Base-by-base conservation (phyloP, 2,888 invertebrate genomes). In the Balanococcus diminutus region DNA sequence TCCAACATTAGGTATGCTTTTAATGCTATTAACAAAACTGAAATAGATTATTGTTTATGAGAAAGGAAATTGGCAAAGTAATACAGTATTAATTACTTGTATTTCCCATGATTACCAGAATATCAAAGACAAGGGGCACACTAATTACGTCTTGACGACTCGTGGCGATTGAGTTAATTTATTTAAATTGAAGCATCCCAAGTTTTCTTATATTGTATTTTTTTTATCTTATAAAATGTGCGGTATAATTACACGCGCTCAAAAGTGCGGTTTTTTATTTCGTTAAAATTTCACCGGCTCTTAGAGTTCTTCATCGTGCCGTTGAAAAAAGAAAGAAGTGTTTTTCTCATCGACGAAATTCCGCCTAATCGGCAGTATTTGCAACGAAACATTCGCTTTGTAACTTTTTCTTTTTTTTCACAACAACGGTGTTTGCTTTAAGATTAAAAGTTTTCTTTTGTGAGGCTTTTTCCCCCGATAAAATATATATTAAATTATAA, bases 401-500 rank as follows among this genome's bases (percentile, higher is more conserved):
- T 67, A 67, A 67, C 61, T 67, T 67, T 75, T 75, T 61, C 36
- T 51, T 28, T 67, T 75, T 75, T 75, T 75, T 75, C 75, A 32
- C 32, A 0, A 16, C 32, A 32, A 19, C 31, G 32, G 16, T 75
- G 32, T 75, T 75, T 32, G 75, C 75, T 75, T 75, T n/a, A 75
- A 75, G 32, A 75, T 75, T 32, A 75, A 75, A 75, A 75, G 75
- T 75, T 75, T 75, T 32, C 75, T 67, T 75, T 75, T 31, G 32
- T 75, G 25, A 32, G 32, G 5, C n/a, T 32, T 75, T 75, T 75
- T 75, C n/a, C 67, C 11, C n/a, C 19, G 75, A 75, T 32, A 32
- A 67, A 67, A 75, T 75, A 51, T 19, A 51, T 51, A 75, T 75
- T 32, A 75, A 75, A 75, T 75, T 75, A 75, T 75, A 75, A 75